Base-by-base conservation (phyloP, 2,113 vertebrate species). In the Eulemur rufifrons region DNA sequence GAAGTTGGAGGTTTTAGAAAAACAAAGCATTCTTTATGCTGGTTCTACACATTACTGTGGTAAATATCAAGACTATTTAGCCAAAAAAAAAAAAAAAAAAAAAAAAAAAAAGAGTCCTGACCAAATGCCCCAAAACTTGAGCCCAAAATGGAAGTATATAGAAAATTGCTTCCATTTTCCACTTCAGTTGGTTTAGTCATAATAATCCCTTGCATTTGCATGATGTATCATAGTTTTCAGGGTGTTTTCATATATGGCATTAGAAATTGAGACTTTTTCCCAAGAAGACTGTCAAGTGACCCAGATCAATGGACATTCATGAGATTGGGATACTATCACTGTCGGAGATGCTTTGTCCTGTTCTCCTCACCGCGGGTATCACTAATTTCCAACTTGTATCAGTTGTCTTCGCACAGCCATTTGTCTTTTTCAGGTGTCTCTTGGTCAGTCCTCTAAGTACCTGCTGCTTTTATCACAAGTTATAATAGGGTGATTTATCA, bases 401-500 rank as follows among this genome's bases (percentile, higher is more conserved):
- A 5, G 5, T 93, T 68, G 37, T 52, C 69, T 94, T 3, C 92
- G 86, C 54, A 15, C 18, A 17, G 83, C 59, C 85, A 96, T 97
- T 95, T 92, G 87, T 98, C 95, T 93, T 77, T 83, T 91, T 88
- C 1, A 5, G 61, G 93, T 97, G 92, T 97, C 97, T 96, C 7
- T 18, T 88, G 90, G 29, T 64, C 64, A 45, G 89, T 96, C 91
- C 95, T 84, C 71, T 97, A 97, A 95, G 97, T 95, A 96, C 76
- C 85, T 96, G 92, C 85, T 97, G 97, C 97, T 97, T 98, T 69
- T 96, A 93, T 97, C 86, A 52, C 93, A 29, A 27, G 0, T 89
- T 97, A 52, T 98, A 98, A 97, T 95, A 91, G 95, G 92, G 94
- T 97, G 37, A 97, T 95, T 97, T 96, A 88, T 95, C 94, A 89